Percentiles rank a stretch among this genome's conserved stretches.
Conservation (phyloP, 2,113 vertebrate species). For the Plecotus auritus region DNA sequence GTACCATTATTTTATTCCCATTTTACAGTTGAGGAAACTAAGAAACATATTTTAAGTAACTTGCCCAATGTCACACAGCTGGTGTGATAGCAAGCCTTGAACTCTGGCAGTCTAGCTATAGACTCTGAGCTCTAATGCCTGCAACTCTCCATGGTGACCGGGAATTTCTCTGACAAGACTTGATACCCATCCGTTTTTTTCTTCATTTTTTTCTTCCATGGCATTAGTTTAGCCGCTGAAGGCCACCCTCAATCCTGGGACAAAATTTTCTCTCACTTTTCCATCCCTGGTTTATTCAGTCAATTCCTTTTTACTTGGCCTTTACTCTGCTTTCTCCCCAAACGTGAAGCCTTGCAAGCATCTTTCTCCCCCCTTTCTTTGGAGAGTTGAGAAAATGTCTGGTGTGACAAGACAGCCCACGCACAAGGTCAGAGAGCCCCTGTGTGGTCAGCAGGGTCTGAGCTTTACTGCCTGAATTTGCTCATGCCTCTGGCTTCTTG, state of each 20-base stretch:
- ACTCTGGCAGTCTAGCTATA: neutral
- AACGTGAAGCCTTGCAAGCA: neutral
- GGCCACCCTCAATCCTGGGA: neutral
- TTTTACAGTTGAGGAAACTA: constrained; percentile 9
- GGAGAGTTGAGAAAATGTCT: neutral
- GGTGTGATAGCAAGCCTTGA: neutral
- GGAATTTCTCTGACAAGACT: neutral
- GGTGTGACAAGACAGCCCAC: neutral
- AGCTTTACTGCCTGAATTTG: neutral
- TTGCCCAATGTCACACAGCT: neutral
- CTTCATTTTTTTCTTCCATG: neutral
- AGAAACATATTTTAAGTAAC: neutral
- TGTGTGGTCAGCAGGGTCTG: neutral
- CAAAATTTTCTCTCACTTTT: neutral
- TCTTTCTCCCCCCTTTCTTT: neutral
- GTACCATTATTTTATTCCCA: neutral
- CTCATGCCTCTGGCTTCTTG: neutral
- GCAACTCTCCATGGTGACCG: neutral
- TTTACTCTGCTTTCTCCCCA: neutral
- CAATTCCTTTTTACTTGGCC: neutral
- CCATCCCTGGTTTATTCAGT: neutral
- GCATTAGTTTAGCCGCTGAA: neutral
- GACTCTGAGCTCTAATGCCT: neutral
- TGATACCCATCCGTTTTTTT: neutral
- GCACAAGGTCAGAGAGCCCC: neutral